Conservation (phyloP, 2,113 vertebrate genomes). For the Pipa parva region DNA sequence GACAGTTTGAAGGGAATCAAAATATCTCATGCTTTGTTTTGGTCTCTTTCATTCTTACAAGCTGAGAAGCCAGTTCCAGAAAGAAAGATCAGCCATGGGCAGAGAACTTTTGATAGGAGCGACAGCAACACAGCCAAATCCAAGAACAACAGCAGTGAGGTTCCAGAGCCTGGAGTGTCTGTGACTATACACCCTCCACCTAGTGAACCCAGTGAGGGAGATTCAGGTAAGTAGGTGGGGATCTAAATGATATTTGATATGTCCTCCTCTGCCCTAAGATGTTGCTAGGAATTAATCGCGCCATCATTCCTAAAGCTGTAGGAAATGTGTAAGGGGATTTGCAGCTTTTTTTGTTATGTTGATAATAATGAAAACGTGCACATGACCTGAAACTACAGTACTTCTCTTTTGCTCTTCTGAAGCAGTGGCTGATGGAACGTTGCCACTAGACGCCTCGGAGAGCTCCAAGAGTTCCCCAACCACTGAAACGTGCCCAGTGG, state of each 20-base stretch:
- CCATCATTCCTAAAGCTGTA: too few relatives aligned
- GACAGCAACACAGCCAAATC: conserved; percentile 21
- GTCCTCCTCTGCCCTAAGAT: too few relatives aligned
- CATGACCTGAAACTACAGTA: not conserved
- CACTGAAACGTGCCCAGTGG: conserved; percentile 48
- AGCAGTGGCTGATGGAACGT: conserved; percentile 45
- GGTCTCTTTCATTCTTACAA: conserved; percentile 16
- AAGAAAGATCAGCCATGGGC: conserved; percentile 42
- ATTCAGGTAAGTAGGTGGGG: conserved; percentile 12
- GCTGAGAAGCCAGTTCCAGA: conserved; percentile 50
- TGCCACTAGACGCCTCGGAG: not conserved
- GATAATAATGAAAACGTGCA: too few relatives aligned
- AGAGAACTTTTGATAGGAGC: conserved; percentile 19
- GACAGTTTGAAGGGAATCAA: too few relatives aligned
- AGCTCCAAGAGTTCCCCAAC: conserved; percentile 11
- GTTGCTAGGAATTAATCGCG: too few relatives aligned
- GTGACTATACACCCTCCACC: conserved; percentile 10
- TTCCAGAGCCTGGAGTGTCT: not conserved
- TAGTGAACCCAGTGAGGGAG: conserved; percentile 11
- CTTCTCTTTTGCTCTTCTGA: not conserved
- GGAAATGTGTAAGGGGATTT: too few relatives aligned
- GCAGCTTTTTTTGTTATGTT: too few relatives aligned
- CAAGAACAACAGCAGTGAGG: conserved; percentile 36
- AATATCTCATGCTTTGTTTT: too few relatives aligned
- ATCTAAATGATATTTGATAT: too few relatives aligned